Percentiles rank a stretch among this genome's conserved stretches.
phyloP scores from a whole-genome alignment of 1,140 invertebrate species.

The Eriosoma lanigerum region DNA sequence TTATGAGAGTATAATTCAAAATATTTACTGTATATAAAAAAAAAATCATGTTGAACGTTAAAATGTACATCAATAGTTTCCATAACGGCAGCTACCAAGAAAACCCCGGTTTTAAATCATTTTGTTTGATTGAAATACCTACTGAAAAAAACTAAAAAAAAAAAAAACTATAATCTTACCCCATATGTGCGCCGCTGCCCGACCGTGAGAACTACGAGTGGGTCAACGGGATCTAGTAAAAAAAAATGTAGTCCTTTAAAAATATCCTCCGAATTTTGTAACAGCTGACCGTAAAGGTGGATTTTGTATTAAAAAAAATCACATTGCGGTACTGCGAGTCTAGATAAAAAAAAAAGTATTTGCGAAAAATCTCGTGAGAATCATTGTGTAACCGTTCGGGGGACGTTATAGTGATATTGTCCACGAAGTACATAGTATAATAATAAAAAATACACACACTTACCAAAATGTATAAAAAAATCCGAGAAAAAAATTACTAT shows the following conservation, averaged over 20 bases:
- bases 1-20: no score
- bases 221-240: constrained; percentile 40
- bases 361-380: constrained; percentile 38
- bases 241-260: not conserved
- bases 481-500: no score
- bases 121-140: constrained; percentile 19
- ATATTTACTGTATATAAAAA: no score
- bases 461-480: no score
- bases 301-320: not conserved
- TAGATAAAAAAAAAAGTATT: not conserved
- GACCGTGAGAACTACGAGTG: constrained; percentile 27
- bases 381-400: not conserved
- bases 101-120: constrained; percentile 8
- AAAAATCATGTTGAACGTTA: not conserved
- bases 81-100: constrained; percentile 2
- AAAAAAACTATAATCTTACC: constrained; percentile 30
- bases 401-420: not conserved
- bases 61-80: constrained; percentile 13
- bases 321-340: not conserved
- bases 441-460: no score
- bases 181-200: not conserved
- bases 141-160: not conserved
- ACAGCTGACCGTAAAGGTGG: constrained; percentile 31
- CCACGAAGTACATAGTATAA: no score
- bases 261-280: constrained; percentile 29